Base-by-base conservation (phyloP, 1,140 invertebrate genomes). In the Zaprionus inermis region DNA sequence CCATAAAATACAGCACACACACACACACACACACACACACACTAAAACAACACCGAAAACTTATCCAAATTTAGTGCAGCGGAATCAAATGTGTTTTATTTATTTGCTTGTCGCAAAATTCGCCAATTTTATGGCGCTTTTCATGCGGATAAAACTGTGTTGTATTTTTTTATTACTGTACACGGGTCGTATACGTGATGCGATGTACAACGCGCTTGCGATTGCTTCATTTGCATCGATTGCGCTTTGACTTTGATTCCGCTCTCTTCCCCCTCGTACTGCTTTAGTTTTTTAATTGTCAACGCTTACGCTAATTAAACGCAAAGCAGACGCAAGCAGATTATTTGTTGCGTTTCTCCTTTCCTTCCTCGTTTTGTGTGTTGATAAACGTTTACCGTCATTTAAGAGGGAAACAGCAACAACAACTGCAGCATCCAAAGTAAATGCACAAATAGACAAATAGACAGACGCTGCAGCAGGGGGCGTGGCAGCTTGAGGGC, bases 351-450 rank as follows among this genome's bases (percentile, higher is more conserved):
- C 49, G 7, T 20, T 20, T 38, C 41, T 16, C 28, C 46, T 30
- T 12, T 52, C 52, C 24, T 65, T 24, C n/a, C 18, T 32, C 44
- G 49, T 36, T 44, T 70, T 85, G 81, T 85, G 59, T 79, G 82
- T 88, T 82, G 69, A 77, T 83, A 83, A 89, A 80, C 80, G 79
- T 88, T 86, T 79, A 88, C 67, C 76, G 84, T 88, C 84, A 77
- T 89, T 89, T 89, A 83, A 78, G 61, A 69, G 78, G 51, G 72
- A n/a, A 28, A 28, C 61, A 76, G 34, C 38, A 59, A 28, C 38
- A 44, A 46, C 36, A 38, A 64, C 5, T 69, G 56, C 73, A 69
- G 77, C 76, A 72, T 28, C 51, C 68, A 51, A 61, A 69, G 58
- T 70, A 63, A 51, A 64, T 68, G 65, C 46, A 68, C 65, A 68